These are phyloP conservation scores for Sebastes taczanowskii DNA, from an alignment of 2,797 vertebrate genomes.

Conservation along the genomic window DNA sequence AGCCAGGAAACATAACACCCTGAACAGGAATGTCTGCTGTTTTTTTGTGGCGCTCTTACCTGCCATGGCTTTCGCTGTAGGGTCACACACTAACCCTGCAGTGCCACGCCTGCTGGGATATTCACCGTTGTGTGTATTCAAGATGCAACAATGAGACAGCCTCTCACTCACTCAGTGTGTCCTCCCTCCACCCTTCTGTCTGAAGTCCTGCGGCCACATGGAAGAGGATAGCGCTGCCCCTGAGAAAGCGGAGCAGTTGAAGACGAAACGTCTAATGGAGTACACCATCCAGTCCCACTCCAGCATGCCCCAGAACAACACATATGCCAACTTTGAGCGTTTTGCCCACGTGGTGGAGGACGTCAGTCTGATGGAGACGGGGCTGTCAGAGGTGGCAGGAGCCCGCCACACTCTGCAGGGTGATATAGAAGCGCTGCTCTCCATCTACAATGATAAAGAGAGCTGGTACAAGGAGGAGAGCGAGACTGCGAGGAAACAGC, in stretches of 20 bases:
- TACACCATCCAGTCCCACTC: constrained; percentile 90
- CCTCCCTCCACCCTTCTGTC: constrained; percentile 84
- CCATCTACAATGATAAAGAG: constrained; percentile 90
- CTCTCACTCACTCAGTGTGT: constrained; percentile 77
- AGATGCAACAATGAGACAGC: constrained; percentile 52
- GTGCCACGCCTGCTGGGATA: constrained; percentile 43
- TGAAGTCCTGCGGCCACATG: constrained; percentile 77
- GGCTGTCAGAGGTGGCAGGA: constrained; percentile 73
- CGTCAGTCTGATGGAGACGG: constrained; percentile 74
- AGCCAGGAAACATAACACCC: constrained; percentile 47
- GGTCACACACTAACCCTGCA: constrained; percentile 66
- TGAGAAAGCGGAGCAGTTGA: constrained; percentile 82
- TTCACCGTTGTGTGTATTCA: constrained; percentile 54
- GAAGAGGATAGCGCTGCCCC: constrained; percentile 69
- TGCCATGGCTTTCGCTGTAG: constrained; percentile 60
- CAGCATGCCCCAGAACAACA: constrained; percentile 90
- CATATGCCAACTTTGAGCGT: constrained; percentile 89
- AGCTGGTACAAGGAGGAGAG: constrained; percentile 90
- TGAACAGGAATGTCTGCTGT: constrained; percentile 40
- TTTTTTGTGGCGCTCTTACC: constrained; percentile 44
- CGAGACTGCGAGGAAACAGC: constrained; percentile 80
- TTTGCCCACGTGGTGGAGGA: constrained; percentile 87
- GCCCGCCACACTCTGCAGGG: constrained; percentile 81
- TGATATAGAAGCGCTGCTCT: constrained; percentile 87
- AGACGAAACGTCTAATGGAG: constrained; percentile 89